Evolutionary conservation across 2,113 vertebrate genomes (phyloP).

Genomic region (Gobius niger): DNA sequence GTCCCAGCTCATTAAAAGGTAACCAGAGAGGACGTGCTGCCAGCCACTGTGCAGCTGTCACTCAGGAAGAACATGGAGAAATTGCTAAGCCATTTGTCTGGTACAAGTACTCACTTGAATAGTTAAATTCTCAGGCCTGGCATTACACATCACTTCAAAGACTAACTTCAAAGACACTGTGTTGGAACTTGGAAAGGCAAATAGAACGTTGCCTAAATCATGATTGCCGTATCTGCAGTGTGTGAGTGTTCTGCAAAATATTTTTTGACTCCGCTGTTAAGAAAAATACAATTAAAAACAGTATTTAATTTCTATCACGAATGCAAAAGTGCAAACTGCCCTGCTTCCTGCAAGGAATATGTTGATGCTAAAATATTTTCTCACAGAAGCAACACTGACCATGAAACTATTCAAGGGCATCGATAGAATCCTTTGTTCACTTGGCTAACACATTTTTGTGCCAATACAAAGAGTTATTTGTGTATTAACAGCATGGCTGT

Average conservation of each 20-base stretch:
- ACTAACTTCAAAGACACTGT: background rate
- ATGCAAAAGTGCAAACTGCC: conserved; percentile 2
- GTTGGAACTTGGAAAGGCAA: background rate
- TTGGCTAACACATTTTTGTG: background rate
- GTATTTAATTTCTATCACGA: conserved; percentile 21
- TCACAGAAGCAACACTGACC: conserved; percentile 10
- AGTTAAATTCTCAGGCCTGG: background rate
- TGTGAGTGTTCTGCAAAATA: background rate
- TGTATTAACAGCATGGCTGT: background rate
- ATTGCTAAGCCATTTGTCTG: conserved; percentile 4
- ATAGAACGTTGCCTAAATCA: no score
- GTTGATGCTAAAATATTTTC: background rate
- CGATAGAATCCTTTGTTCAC: background rate
- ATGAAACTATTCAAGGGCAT: conserved; percentile 5
- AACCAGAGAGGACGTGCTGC: conserved; percentile 11
- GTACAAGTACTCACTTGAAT: background rate
- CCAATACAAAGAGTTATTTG: background rate
- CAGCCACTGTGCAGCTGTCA: background rate
- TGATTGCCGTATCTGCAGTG: background rate
- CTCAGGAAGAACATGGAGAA: conserved; percentile 11
- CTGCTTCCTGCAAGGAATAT: conserved; percentile 8
- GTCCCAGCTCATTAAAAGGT: conserved; percentile 33
- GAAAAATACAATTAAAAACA: conserved; percentile 15
- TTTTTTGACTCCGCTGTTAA: conserved; percentile 3
- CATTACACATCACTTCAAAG: background rate